Percentiles rank a stretch among this genome's conserved stretches.
phyloP scores from a whole-genome alignment of 1,140 invertebrate species.

The Calephelis nemesis region DNA sequence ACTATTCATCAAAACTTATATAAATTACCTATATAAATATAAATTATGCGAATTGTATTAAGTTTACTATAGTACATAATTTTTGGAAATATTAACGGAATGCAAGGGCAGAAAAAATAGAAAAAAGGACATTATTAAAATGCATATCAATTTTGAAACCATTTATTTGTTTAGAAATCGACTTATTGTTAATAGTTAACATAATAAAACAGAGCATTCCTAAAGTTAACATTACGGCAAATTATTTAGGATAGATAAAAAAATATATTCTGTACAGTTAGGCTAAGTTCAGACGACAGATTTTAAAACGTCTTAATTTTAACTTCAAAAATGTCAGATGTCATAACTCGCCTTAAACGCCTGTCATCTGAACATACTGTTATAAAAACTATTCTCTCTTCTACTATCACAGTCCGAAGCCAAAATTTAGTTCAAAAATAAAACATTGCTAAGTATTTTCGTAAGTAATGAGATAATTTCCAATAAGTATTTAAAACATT shows the following conservation, averaged over 20 bases:
- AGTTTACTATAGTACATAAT: no score
- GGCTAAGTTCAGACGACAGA: no score
- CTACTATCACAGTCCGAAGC: conserved; percentile 72
- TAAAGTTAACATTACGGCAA: conserved; percentile 12
- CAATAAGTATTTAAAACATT: no score
- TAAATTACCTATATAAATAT: no score
- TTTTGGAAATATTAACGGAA: no score
- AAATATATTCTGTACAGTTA: conserved; percentile 55
- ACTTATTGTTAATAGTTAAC: conserved; percentile 46
- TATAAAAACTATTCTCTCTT: conserved; percentile 48
- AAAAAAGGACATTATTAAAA: conserved; percentile 23
- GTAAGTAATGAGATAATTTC: neutral
- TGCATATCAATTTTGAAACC: conserved; percentile 36
- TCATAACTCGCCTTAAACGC: neutral
- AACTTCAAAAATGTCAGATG: neutral
- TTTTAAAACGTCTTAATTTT: no score
- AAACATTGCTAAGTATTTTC: conserved; percentile 3
- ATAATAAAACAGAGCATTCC: conserved; percentile 38
- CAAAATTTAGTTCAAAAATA: conserved; percentile 30
- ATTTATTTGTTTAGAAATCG: conserved; percentile 59
- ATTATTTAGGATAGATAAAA: conserved; percentile 44
- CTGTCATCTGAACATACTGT: no score
- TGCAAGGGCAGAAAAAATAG: neutral
- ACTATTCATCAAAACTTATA: no score
- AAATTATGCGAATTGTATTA: no score